These are phyloP conservation scores for Gallinago jamesoni DNA, from an alignment of 2,113 vertebrate genomes.

Conservation along the genomic window DNA sequence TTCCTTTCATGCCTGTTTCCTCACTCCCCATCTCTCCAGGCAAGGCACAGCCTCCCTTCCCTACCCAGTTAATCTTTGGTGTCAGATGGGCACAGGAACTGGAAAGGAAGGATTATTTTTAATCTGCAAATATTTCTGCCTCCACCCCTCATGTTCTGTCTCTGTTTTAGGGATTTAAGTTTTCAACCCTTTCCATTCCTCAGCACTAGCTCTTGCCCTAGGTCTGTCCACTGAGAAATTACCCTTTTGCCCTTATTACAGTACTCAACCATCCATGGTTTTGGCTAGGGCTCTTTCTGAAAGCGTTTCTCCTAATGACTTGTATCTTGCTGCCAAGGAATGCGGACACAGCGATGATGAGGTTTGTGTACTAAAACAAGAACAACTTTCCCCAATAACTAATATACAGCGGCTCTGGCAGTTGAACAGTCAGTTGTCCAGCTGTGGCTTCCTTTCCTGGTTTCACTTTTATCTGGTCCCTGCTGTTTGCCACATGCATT, in stretches of 20 bases:
- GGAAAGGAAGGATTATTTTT: neutral
- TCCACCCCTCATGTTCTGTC: neutral
- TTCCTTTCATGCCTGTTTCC: neutral
- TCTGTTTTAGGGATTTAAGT: neutral
- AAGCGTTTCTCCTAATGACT: neutral
- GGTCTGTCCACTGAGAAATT: too few relatives aligned
- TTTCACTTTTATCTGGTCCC: slow-evolving; percentile 38
- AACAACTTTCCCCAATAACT: neutral
- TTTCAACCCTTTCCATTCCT: neutral
- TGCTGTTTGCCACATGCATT: neutral
- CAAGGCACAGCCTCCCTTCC: neutral
- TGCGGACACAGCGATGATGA: neutral
- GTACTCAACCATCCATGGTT: neutral
- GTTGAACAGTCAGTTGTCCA: neutral
- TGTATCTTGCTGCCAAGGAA: neutral
- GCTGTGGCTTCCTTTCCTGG: neutral
- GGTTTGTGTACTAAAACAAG: neutral
- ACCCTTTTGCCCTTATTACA: neutral
- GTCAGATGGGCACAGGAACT: neutral
- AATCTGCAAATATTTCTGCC: neutral
- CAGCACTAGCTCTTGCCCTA: neutral
- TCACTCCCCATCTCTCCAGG: neutral
- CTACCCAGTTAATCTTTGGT: neutral
- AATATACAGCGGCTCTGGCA: neutral
- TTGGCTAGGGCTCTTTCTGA: neutral